Evolutionary conservation across 2,888 invertebrate genomes (phyloP).

Genomic region (Brachypterus glaber): DNA sequence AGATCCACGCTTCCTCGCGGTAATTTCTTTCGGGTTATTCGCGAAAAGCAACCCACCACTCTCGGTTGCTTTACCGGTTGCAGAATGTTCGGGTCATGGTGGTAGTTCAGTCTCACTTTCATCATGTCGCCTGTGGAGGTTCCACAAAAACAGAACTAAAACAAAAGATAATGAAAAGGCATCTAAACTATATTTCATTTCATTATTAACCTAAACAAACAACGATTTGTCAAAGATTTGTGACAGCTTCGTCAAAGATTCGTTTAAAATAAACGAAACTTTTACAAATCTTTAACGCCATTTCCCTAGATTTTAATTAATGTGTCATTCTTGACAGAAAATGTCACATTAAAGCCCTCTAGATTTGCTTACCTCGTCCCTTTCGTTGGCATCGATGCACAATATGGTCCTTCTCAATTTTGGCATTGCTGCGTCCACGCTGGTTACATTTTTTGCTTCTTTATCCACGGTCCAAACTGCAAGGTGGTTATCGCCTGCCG

Average conservation of each 20-base stretch:
- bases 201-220: too few species aligned
- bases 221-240: too few species aligned
- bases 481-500: slow-evolving; percentile 46
- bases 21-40: slow-evolving; percentile 40
- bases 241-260: too few species aligned
- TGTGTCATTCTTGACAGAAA: too few species aligned
- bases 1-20: slow-evolving; percentile 48
- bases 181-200: background rate
- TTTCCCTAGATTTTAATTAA: too few species aligned
- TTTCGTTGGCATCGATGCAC: slow-evolving; percentile 59
- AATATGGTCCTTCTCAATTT: slow-evolving; percentile 68
- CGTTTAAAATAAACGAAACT: too few species aligned
- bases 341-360: too few species aligned
- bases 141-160: slow-evolving; percentile 62
- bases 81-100: slow-evolving; percentile 45
- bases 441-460: slow-evolving; percentile 53
- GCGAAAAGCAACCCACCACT: slow-evolving; percentile 54
- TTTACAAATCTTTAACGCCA: too few species aligned
- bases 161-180: background rate
- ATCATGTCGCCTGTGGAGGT: slow-evolving; percentile 72
- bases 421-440: slow-evolving; percentile 62
- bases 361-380: slow-evolving; percentile 48
- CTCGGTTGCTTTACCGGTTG: slow-evolving; percentile 48
- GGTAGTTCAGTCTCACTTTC: slow-evolving; percentile 52
- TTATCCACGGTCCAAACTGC: slow-evolving; percentile 67